Evolutionary conservation across 2,888 invertebrate species (phyloP), one percentile per base, ranked within the genome.

Genomic region (Fissipunctia ypsillon): DNA sequence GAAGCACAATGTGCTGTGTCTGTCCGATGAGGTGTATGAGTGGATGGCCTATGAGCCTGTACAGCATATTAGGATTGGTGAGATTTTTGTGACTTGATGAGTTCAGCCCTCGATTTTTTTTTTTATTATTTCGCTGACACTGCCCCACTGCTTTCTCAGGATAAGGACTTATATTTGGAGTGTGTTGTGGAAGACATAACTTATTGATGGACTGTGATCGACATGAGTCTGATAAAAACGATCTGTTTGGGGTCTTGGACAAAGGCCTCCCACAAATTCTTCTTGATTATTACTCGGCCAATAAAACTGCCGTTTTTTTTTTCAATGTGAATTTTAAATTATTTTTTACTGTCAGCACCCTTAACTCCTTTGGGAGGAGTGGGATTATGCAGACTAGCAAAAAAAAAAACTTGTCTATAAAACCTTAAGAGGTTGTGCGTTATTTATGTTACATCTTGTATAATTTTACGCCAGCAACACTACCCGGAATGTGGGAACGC

Each of bases 21-120:
- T 99, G 31, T 98, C 99, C 1, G 99, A 99, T 94, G 99, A 99
- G 94, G 99, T 99, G 0, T 99, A 99, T 88, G 99, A 99, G 93
- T 99, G 99, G 99, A 97, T 99, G 92, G 98, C 98, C 19, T 99
- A 98, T 89, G 97, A 98, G 89, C 98, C 98, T 0, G 96, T 97
- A 43, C 96, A 98, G 88, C 99, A 99, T 93, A 97, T 99, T 76
- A 97, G 99, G 91, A 99, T 99, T 76, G 99, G 99, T 98, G 92
- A 95, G 93, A n/a, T 52, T 31, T 63, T n/a, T 43, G 56, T 16
- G 9, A 28, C 16, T n/a, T n/a, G n/a, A n/a, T n/a, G 14, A 16
- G 59, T n/a, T 38, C 19, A 56, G 19, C 9, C 4, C 16, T n/a
- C 35, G n/a, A 9, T 56, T 56, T 0, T 56, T 56, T 56, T 28